A percentile compares a stretch with the other conserved stretches of the same genome.
Conservation (phyloP, 2,797 vertebrate species). For the Crenichthys baileyi region DNA sequence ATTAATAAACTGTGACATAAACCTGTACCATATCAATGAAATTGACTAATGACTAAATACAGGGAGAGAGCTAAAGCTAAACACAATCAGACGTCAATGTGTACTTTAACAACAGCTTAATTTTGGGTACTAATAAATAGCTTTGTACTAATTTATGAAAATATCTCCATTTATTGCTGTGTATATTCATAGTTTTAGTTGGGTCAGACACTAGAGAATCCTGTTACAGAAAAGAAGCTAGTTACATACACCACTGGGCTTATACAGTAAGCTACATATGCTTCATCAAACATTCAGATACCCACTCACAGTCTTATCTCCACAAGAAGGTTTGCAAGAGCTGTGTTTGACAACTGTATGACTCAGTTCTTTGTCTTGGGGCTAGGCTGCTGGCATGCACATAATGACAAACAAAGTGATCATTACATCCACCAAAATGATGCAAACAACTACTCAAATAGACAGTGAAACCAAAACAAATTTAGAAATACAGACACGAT, state of each 20-base stretch:
- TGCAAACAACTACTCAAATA: constrained; percentile 40
- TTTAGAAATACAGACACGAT: background rate
- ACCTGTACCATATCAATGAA: background rate
- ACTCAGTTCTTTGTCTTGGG: constrained; percentile 42
- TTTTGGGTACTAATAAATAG: background rate
- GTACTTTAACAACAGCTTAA: background rate
- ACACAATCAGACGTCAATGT: background rate
- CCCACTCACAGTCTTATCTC: constrained; percentile 33
- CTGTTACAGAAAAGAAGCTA: background rate
- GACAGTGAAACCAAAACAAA: constrained; percentile 34
- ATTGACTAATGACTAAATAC: background rate
- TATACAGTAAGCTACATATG: background rate
- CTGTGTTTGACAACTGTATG: constrained; percentile 33
- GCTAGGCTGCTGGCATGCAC: constrained; percentile 50
- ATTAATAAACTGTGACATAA: background rate
- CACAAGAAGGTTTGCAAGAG: constrained; percentile 32
- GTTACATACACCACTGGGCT: background rate
- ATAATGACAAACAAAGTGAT: constrained; percentile 59
- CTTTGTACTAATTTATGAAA: background rate
- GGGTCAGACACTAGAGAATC: background rate
- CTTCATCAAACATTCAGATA: constrained; percentile 20
- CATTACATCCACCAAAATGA: constrained; percentile 45
- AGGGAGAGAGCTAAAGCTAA: background rate
- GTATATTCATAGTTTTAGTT: background rate
- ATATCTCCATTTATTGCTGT: background rate